A percentile compares a stretch with the other conserved stretches of the same genome.
Conservation (phyloP, 2,888 invertebrate genomes). For the Margaritifera margaritifera region DNA sequence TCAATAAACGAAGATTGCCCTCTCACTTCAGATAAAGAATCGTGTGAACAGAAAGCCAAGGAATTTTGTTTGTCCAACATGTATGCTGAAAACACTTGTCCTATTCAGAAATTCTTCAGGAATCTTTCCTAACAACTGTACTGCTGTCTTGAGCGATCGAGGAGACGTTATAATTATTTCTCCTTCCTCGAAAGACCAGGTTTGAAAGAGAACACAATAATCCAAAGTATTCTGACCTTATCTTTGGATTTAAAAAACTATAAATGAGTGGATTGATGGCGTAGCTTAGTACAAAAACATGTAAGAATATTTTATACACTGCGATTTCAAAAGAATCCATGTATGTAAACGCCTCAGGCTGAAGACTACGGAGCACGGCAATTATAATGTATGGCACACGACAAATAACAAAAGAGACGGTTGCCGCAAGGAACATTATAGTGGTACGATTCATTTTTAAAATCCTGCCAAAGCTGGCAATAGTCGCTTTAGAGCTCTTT, state of each 20-base stretch:
- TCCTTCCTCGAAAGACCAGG: too few relatives aligned
- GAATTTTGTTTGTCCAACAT: too few relatives aligned
- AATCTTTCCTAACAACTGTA: too few relatives aligned
- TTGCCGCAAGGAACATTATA: conserved; percentile 36
- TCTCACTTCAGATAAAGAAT: too few relatives aligned
- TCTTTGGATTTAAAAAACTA: conserved; percentile 35
- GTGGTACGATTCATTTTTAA: conserved; percentile 34
- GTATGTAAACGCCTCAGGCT: conserved; percentile 7
- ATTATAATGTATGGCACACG: conserved; percentile 31
- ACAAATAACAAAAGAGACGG: conserved; percentile 29
- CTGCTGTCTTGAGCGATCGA: too few relatives aligned
- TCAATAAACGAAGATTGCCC: too few relatives aligned
- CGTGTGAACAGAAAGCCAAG: too few relatives aligned
- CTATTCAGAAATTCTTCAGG: too few relatives aligned
- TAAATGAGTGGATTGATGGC: conserved; percentile 36
- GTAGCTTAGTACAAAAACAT: conserved; percentile 33
- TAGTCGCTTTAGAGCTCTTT: too few relatives aligned
- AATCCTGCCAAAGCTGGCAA: neutral
- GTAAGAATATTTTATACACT: conserved; percentile 22
- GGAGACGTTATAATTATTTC: too few relatives aligned
- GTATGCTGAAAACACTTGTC: too few relatives aligned
- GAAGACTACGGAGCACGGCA: conserved; percentile 15
- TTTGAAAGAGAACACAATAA: too few relatives aligned
- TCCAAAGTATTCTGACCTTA: conserved; percentile 22
- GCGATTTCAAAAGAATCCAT: conserved; percentile 12